Base-by-base conservation (phyloP, 2,797 vertebrate species). In the Erpetoichthys calabaricus region DNA sequence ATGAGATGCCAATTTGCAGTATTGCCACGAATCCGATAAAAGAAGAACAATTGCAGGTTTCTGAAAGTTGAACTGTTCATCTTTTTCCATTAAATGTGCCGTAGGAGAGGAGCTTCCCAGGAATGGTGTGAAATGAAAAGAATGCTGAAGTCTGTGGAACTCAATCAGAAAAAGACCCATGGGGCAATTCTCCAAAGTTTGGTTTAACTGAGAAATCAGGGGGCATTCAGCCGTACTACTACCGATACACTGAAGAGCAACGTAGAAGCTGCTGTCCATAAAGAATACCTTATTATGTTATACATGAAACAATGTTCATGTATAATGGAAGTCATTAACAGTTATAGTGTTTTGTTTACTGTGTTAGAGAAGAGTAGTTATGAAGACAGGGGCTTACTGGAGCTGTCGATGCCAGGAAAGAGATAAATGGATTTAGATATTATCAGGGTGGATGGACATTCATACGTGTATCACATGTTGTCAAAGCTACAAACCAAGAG, bases 171-270 rank as follows among this genome's bases (percentile, higher is more conserved):
- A 66, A 49, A 59, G 53, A 50, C 53, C 55, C 47, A 51, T 54
- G 60, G 64, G 62, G 44, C 47, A 42, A 56, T 45, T 51, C 53
- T 56, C 8, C 57, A 45, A 57, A 49, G 61, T 61, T 55, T 55
- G 56, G 57, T 45, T 49, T 56, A 58, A 56, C 47, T 4, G 25
- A 45, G 49, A 53, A 56, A 51, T 52, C 43, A 43, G 56, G 47
- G 25, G 54, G 53, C 49, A 57, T 46, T 63, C 50, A 58, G 44
- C 53, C 60, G 50, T 61, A 41, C 45, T 42, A 47, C 41, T 61
- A 63, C 57, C 57, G 62, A 25, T 25, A 25, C 25, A 25, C 25
- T 25, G 25, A 25, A 25, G 25, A 25, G 25, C 25, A 25, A 25
- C 25, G 25, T 25, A 25, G 25, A 25, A 25, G 25, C 25, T 25